Conservation (phyloP, 2,888 invertebrate species). For the Meghimatium bilineatum region DNA sequence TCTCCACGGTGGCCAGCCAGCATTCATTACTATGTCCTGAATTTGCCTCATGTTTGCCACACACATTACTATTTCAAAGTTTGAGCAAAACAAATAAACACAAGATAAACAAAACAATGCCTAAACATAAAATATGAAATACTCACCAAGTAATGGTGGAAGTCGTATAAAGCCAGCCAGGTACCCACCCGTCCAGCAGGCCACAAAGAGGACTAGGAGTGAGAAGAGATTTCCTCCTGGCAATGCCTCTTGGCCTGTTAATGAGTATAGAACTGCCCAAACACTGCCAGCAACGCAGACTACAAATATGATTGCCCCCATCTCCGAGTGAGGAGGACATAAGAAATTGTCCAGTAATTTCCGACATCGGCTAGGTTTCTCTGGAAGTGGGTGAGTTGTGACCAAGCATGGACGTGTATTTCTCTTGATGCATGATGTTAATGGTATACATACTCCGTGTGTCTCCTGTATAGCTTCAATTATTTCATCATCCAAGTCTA, state of each 20-base stretch:
- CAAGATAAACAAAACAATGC: neutral
- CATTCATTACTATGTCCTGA: too few relatives aligned
- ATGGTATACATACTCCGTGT: conserved; percentile 48
- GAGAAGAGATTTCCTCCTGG: conserved; percentile 74
- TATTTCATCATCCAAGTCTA: conserved; percentile 33
- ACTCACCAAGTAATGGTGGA: conserved; percentile 72
- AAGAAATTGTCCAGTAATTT: conserved; percentile 63
- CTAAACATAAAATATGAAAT: neutral
- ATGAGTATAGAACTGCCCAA: conserved; percentile 64
- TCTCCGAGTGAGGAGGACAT: conserved; percentile 74
- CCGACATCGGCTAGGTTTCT: conserved; percentile 55
- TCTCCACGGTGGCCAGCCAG: too few relatives aligned
- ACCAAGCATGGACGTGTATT: conserved; percentile 62
- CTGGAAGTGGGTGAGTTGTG: conserved; percentile 65
- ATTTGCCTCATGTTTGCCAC: too few relatives aligned
- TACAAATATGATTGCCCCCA: conserved; percentile 77
- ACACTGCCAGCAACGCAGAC: conserved; percentile 58
- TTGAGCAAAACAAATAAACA: too few relatives aligned
- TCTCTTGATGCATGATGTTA: conserved; percentile 51
- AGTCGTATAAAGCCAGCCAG: conserved; percentile 64
- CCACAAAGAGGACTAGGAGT: conserved; percentile 67
- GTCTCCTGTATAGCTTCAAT: conserved; percentile 6
- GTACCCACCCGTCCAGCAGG: conserved; percentile 69
- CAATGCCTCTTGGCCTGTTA: conserved; percentile 65
- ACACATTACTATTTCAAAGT: too few relatives aligned